Conservation (phyloP, 30 jellyfish, hydroid and myxozoan species). For the Hydractinia echinata region DNA sequence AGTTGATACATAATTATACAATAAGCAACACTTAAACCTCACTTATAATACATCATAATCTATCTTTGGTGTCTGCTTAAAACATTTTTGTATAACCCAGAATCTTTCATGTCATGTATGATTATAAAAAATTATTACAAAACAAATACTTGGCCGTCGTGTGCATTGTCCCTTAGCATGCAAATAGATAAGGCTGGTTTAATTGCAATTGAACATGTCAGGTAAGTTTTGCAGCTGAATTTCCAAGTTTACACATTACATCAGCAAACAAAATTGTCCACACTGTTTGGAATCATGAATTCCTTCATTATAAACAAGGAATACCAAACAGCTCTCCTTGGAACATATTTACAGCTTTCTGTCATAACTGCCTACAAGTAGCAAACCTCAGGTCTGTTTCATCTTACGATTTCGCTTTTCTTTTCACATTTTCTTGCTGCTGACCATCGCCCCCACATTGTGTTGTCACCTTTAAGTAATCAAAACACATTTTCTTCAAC, state of each 20-base stretch:
- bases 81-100: too few relatives aligned
- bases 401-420: conserved; percentile 5
- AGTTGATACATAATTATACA: too few relatives aligned
- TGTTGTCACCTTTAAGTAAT: neutral
- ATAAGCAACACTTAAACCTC: too few relatives aligned
- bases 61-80: too few relatives aligned
- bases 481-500: too few relatives aligned
- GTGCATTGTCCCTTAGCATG: conserved; percentile 27
- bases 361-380: conserved; percentile 24
- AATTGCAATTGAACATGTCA: conserved; percentile 16
- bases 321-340: conserved; percentile 33
- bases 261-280: conserved; percentile 7
- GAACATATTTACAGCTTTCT: conserved; percentile 37
- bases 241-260: conserved; percentile 48
- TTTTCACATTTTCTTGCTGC: conserved; percentile 15
- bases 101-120: too few relatives aligned
- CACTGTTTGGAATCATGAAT: neutral
- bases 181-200: conserved; percentile 27
- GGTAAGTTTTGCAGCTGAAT: conserved; percentile 25
- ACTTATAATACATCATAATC: too few relatives aligned
- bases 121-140: too few relatives aligned
- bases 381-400: conserved; percentile 40
- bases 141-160: conserved; percentile 20
- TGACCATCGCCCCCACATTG: conserved; percentile 20
- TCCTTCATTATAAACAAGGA: conserved; percentile 3